phyloP scores from a whole-genome alignment of 1,140 invertebrate species.

The Bilobella aurantiaca region DNA sequence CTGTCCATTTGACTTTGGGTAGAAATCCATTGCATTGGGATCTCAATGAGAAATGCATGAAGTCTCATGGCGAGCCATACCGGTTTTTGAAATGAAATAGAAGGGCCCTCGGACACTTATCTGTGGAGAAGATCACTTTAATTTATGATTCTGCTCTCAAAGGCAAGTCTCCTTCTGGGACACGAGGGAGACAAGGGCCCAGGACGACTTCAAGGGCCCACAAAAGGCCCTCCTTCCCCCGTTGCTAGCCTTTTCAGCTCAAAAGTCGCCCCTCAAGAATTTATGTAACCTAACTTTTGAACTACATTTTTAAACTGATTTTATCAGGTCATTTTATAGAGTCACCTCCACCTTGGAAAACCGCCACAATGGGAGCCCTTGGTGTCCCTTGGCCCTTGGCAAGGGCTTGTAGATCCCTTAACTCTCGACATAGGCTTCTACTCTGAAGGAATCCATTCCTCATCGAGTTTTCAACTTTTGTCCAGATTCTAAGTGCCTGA shows the following conservation, averaged over 20 bases:
- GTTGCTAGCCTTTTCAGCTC: neutral
- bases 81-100: constrained; percentile 30
- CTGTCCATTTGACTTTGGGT: constrained; percentile 3
- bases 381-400: neutral
- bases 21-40: constrained; percentile 1
- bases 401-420: neutral
- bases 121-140: constrained; percentile 25
- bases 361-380: constrained; percentile 3
- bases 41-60: constrained; percentile 13
- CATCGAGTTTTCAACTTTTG: too few relatives aligned
- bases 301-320: constrained; percentile 30
- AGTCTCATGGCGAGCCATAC: constrained; percentile 28
- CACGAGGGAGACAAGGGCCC: too few relatives aligned
- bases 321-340: constrained; percentile 25
- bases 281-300: constrained; percentile 17
- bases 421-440: too few relatives aligned
- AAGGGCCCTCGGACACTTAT: constrained; percentile 26
- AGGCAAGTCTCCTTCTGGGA: too few relatives aligned
- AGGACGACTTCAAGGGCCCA: too few relatives aligned
- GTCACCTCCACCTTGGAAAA: constrained; percentile 13
- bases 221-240: too few relatives aligned
- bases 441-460: too few relatives aligned
- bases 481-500: too few relatives aligned
- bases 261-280: too few relatives aligned
- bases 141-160: too few relatives aligned